Evolutionary conservation across 2,888 invertebrate species (phyloP), one percentile per base, ranked within the genome.

Genomic region (Cordilura impudica): DNA sequence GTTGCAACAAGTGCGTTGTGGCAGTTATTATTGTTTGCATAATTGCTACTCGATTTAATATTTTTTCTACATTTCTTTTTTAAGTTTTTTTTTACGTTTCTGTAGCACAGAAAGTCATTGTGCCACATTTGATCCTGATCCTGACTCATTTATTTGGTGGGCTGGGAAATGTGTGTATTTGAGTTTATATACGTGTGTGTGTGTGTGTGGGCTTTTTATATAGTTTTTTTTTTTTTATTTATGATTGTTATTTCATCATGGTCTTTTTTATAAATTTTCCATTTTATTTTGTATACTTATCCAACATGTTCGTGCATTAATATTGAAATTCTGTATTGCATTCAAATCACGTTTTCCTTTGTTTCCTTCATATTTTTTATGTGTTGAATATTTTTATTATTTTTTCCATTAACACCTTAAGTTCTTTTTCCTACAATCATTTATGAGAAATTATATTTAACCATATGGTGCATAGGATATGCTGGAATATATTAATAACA

Each of bases 1-100:
- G 66, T 67, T 75, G 79, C 79, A 79, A 79, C 79, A 79, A 79
- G 79, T 79, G 79, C 67, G 54, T 51, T 67, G 67, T 67, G 61
- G 63, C 79, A 79, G 71, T 75, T 79, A 67, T 79, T 69, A 67
- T 71, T 75, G 71, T 71, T 75, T 71, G 67, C 79, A 75, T 75
- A 79, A 75, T 75, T 79, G 79, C 79, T 72, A 75, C 63, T 75
- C 67, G 67, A 75, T 75, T 79, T 78, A 60, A 65, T 21, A 1
- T 56, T 26, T 51, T 43, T 35, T 39, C 12, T 45, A 23, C 6
- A 23, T 45, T 29, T 21, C 18, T 56, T n/a, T n/a, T n/a, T n/a
- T n/a, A n/a, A n/a, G n/a, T n/a, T n/a, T n/a, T n/a, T n/a, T n/a
- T 26, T 35, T 18, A 16, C 49, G 29, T 16, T 19, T 49, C 26